Evolutionary conservation across 2,888 invertebrate species (phyloP), one percentile per base, ranked within the genome.

Genomic region (Sinotaia quadrata): DNA sequence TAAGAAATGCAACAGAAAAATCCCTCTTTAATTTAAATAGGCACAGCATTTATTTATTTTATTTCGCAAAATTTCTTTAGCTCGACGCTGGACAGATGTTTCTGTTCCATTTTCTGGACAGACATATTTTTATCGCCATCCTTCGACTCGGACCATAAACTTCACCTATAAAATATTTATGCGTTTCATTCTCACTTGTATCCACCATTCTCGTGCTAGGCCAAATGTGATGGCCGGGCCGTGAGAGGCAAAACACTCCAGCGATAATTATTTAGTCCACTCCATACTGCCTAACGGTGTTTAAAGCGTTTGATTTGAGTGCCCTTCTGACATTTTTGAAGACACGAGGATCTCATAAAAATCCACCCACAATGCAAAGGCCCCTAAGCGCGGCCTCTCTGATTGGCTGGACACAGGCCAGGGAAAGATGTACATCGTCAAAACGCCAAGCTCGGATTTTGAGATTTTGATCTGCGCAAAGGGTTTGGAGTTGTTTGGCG

Each of bases 301-400:
- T 54, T 54, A 54, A 29, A 31, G 54, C 29, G 54, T 29, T 54
- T 31, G 54, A 29, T 27, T 54, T 31, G 27, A 54, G 54, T 54
- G 54, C 54, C 54, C 29, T 54, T 54, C 54, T 54, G 54, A 54
- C 54, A 54, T 24, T 27, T 31, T n/a, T 5, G 54, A 24, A 29
- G 54, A 54, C 24, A 5, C 21, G 31, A 54, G 54, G 27, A 24
- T 54, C 54, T 54, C 54, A 54, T 54, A 54, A 54, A 54, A 54
- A 54, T 54, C 29, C 31, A 29, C 54, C 8, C 54, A 54, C 54
- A 54, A 54, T 33, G 29, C 54, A 18, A 24, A 18, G 18, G 31
- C 24, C 8, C 31, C 18, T 21, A 24, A 24, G 18, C 54, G 7
- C 54, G 4, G 54, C 27, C 27, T 29, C 15, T n/a, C 54, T 29